Evolutionary conservation across 2,888 invertebrate genomes (phyloP).

Genomic region (Zhuqinia jingwanae): DNA sequence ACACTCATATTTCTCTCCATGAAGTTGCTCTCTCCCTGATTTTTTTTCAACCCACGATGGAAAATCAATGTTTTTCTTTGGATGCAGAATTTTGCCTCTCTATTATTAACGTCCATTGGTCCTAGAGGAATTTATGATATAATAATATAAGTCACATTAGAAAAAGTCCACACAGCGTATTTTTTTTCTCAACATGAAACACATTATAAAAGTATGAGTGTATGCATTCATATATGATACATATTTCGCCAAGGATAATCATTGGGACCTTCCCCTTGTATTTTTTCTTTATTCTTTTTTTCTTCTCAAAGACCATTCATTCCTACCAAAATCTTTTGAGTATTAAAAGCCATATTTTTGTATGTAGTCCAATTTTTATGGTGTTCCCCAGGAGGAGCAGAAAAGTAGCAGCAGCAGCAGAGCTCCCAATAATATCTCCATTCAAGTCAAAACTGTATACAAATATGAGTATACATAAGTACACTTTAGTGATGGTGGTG

Average conservation of each 20-base stretch:
- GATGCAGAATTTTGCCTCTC: slow-evolving; percentile 7
- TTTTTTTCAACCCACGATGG: slow-evolving; percentile 5
- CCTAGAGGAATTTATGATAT: slow-evolving; percentile 49
- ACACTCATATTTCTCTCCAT: slow-evolving; percentile 6
- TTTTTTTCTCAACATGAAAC: too few species aligned
- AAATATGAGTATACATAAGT: neutral
- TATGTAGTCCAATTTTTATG: slow-evolving; percentile 25
- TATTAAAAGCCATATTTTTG: neutral
- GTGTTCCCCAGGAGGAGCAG: neutral
- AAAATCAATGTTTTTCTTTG: slow-evolving; percentile 17
- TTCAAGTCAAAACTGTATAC: neutral
- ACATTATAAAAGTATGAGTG: too few species aligned
- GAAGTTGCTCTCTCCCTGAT: neutral
- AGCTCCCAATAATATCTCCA: neutral
- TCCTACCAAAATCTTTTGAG: neutral
- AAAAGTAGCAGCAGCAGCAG: neutral
- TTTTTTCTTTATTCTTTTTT: too few species aligned
- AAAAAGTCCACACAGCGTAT: neutral
- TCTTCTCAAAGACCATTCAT: slow-evolving; percentile 44
- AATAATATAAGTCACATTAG: slow-evolving; percentile 1
- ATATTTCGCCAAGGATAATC: slow-evolving; percentile 42
- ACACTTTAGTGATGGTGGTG: neutral
- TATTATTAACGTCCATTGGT: slow-evolving; percentile 52
- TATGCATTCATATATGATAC: neutral
- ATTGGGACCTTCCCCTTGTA: slow-evolving; percentile 43